phyloP scores from a whole-genome alignment of 2,888 invertebrate species.

The Rhagium mordax region DNA sequence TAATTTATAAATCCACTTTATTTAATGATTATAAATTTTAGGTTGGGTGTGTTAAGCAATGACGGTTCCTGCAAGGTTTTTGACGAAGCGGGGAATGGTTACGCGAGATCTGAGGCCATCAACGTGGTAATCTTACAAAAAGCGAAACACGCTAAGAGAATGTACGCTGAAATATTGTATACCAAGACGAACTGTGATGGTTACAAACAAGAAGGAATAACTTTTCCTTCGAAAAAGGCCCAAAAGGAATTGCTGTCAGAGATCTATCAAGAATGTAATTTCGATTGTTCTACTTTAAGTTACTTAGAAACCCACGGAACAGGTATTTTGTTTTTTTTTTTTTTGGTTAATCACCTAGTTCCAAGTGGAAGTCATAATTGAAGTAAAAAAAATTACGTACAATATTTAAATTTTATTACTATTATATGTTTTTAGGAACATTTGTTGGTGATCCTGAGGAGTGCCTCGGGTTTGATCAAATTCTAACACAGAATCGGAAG shows the following conservation, averaged over 20 bases:
- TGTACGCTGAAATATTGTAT: constrained; percentile 70
- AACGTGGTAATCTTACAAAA: constrained; percentile 82
- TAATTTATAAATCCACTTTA: too few species aligned
- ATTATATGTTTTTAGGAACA: constrained; percentile 73
- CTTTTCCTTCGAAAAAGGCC: constrained; percentile 69
- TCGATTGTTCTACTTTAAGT: constrained; percentile 80
- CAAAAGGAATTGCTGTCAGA: constrained; percentile 76
- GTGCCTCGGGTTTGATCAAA: constrained; percentile 84
- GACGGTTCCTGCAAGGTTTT: constrained; percentile 94
- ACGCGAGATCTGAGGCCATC: constrained; percentile 87
- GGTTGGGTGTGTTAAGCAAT: constrained; percentile 83
- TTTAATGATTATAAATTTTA: too few species aligned
- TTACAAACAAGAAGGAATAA: constrained; percentile 65
- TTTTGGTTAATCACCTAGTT: too few species aligned
- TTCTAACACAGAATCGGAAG: constrained; percentile 82
- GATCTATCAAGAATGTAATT: constrained; percentile 79
- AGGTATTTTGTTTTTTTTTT: constrained; percentile 68
- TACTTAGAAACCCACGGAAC: constrained; percentile 92
- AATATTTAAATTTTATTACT: too few species aligned
- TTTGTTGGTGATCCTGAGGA: constrained; percentile 94
- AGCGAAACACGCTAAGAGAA: constrained; percentile 69
- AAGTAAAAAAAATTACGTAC: too few species aligned
- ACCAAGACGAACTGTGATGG: constrained; percentile 66
- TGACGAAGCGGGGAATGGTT: constrained; percentile 87
- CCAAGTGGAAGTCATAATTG: too few species aligned